Percentiles rank a stretch among this genome's conserved stretches.
phyloP scores from a whole-genome alignment of 2,888 invertebrate species.

The Phragmatobia fuliginosa region DNA sequence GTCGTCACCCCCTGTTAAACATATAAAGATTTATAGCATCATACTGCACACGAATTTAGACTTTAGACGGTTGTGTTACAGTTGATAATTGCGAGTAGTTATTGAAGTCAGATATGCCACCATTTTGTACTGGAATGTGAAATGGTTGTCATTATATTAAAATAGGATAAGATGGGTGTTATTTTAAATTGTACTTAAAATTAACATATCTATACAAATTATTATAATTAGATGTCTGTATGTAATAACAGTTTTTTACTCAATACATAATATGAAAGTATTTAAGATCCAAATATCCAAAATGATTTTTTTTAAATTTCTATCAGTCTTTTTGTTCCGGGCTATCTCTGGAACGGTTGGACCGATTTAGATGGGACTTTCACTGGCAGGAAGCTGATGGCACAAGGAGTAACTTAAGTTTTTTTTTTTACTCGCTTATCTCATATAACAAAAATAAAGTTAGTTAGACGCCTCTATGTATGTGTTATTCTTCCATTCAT shows the following conservation, averaged over 20 bases:
- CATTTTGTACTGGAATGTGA: conserved; percentile 12
- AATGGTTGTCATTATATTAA: conserved; percentile 1
- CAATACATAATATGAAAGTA: no score
- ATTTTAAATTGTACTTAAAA: neutral
- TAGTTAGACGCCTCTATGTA: neutral
- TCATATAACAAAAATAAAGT: no score
- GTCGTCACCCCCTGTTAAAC: conserved; percentile 22
- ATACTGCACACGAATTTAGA: neutral
- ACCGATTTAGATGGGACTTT: no score
- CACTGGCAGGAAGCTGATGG: no score
- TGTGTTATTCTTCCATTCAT: neutral
- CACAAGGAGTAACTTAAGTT: no score
- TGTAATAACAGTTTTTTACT: no score
- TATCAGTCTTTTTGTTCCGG: no score
- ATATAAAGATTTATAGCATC: conserved; percentile 26
- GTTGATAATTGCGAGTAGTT: neutral
- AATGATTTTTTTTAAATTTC: no score
- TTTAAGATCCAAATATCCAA: no score
- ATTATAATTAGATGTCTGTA: no score
- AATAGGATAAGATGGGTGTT: neutral
- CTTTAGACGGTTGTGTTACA: neutral
- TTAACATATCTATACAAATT: neutral
- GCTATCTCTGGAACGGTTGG: no score
- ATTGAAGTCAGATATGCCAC: neutral
- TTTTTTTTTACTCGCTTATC: no score